phyloP scores from a whole-genome alignment of 2,888 invertebrate species.

The Abrostola triplasia region DNA sequence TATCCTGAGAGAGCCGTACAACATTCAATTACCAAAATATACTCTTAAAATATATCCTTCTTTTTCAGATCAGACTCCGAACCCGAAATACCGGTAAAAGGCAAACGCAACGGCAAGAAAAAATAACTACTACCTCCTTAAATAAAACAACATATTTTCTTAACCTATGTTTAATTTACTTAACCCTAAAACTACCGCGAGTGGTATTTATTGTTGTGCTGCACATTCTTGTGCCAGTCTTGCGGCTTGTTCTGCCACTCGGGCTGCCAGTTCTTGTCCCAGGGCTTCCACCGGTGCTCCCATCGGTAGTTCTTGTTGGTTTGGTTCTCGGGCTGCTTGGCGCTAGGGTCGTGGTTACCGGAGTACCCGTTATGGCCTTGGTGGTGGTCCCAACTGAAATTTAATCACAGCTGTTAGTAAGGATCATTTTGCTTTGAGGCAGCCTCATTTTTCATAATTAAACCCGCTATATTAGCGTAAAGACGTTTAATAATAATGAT shows the following conservation, averaged over 20 bases:
- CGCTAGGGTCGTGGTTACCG: slow-evolving; percentile 51
- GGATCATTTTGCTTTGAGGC: no score
- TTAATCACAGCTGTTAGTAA: no score
- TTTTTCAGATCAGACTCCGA: slow-evolving; percentile 78
- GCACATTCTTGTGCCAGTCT: slow-evolving; percentile 44
- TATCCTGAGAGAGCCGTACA: no score
- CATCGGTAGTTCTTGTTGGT: slow-evolving; percentile 62
- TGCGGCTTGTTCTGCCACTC: slow-evolving; percentile 50
- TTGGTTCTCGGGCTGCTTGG: slow-evolving; percentile 59
- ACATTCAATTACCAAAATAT: no score
- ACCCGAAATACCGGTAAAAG: slow-evolving; percentile 70
- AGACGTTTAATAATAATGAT: no score
- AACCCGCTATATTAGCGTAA: no score
- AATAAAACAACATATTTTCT: slow-evolving; percentile 31
- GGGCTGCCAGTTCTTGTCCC: slow-evolving; percentile 66
- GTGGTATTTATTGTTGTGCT: slow-evolving; percentile 22
- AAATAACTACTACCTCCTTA: slow-evolving; percentile 55
- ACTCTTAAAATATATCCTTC: no score
- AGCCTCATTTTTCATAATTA: no score
- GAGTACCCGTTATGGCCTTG: slow-evolving; percentile 56
- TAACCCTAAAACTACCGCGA: slow-evolving; percentile 28
- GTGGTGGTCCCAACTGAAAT: slow-evolving; percentile 57
- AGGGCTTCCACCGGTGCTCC: slow-evolving; percentile 71
- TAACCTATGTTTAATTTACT: slow-evolving; percentile 5
- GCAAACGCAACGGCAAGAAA: slow-evolving; percentile 72